Evolutionary conservation across 2,797 vertebrate genomes (phyloP).

Genomic region (Craterocephalus amniculus): DNA sequence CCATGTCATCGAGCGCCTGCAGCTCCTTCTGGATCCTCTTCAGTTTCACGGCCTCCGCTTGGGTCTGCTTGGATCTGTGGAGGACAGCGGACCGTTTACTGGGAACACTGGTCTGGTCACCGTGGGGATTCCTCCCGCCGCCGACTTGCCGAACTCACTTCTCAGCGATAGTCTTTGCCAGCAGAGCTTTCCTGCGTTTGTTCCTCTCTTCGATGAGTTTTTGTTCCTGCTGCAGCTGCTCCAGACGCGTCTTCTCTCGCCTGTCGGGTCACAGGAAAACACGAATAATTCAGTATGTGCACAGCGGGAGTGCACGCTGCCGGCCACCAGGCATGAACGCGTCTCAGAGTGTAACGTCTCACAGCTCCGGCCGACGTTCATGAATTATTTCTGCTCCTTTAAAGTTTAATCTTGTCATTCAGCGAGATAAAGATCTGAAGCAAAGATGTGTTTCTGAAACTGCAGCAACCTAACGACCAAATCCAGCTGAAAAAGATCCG

Average conservation of each 20-base stretch:
- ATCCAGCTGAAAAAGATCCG: too few relatives aligned
- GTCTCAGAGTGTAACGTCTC: too few relatives aligned
- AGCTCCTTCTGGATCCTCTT: constrained; percentile 94
- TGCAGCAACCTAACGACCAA: too few relatives aligned
- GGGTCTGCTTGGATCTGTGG: constrained; percentile 92
- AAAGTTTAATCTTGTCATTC: too few relatives aligned
- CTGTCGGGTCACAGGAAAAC: constrained; percentile 68
- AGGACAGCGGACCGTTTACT: neutral
- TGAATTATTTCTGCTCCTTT: too few relatives aligned
- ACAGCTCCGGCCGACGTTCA: too few relatives aligned
- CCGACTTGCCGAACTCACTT: constrained; percentile 88
- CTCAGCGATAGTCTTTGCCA: constrained; percentile 93
- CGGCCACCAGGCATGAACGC: too few relatives aligned
- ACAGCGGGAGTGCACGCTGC: too few relatives aligned
- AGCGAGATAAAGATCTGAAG: too few relatives aligned
- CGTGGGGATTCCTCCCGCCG: too few relatives aligned
- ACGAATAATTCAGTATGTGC: too few relatives aligned
- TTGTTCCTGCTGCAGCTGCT: constrained; percentile 92
- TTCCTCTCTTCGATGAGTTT: constrained; percentile 93
- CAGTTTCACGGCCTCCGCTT: constrained; percentile 92
- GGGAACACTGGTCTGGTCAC: neutral
- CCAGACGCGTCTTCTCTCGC: constrained; percentile 89
- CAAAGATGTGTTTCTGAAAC: too few relatives aligned
- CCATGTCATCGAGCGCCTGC: constrained; percentile 93
- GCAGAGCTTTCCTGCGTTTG: constrained; percentile 92